These are phyloP conservation scores for Pituophis catenifer DNA, from an alignment of 2,113 vertebrate species.

Conservation along the genomic window DNA sequence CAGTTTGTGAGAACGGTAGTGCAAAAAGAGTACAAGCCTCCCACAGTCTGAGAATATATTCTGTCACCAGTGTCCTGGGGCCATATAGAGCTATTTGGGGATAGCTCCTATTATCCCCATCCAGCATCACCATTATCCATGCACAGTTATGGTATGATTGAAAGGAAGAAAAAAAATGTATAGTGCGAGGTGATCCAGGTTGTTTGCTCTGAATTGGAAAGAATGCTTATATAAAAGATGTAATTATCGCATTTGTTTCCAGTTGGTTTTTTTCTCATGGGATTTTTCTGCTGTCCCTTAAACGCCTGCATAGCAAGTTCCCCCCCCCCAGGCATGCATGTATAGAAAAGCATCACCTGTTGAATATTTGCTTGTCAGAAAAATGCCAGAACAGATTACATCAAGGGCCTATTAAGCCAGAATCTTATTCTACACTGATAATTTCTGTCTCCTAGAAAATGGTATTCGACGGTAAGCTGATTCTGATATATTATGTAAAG, in stretches of 20 bases:
- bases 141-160: not conserved
- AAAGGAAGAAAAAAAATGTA: not conserved
- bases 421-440: not conserved
- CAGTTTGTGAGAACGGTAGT: not conserved
- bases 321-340: too few relatives aligned
- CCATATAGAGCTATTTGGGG: not conserved
- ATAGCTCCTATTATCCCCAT: not conserved
- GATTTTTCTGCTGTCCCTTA: not conserved
- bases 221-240: not conserved
- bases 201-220: not conserved
- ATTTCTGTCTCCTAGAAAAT: not conserved
- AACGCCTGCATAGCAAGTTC: not conserved
- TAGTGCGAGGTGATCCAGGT: not conserved
- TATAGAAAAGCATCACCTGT: not conserved
- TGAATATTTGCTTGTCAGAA: not conserved
- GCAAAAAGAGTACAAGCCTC: not conserved
- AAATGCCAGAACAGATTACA: not conserved
- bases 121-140: not conserved
- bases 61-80: not conserved
- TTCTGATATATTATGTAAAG: not conserved
- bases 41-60: not conserved
- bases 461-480: not conserved
- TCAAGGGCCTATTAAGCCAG: not conserved
- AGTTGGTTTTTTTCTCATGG: not conserved
- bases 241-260: not conserved